These are phyloP conservation scores for Drosophila paracracens DNA, from an alignment of 2,888 invertebrate species.

Conservation along the genomic window DNA sequence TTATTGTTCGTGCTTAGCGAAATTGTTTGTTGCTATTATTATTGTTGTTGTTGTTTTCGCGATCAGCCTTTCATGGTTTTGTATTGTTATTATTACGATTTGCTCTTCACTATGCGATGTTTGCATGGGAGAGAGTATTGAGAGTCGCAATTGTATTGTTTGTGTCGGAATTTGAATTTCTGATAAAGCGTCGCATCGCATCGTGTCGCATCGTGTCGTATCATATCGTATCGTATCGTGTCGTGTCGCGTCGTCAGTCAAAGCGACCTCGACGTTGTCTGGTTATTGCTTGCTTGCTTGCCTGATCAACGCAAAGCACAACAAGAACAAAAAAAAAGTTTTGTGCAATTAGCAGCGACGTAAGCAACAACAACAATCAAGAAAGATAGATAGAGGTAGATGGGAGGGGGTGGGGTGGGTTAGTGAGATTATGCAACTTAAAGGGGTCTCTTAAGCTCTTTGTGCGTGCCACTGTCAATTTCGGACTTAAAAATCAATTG, in stretches of 20 bases:
- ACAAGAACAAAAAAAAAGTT: conserved; percentile 29
- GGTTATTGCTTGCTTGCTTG: conserved; percentile 17
- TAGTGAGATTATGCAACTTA: conserved; percentile 50
- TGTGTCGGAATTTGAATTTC: conserved; percentile 26
- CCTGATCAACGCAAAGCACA: conserved; percentile 12
- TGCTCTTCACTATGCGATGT: conserved; percentile 5
- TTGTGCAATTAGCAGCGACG: conserved; percentile 43
- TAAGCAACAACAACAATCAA: conserved; percentile 11
- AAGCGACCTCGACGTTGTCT: conserved; percentile 70
- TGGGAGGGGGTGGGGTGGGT: not conserved
- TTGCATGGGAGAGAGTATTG: conserved; percentile 10
- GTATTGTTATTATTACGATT: conserved; percentile 30
- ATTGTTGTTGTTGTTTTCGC: conserved; percentile 27
- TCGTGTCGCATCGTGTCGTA: not conserved
- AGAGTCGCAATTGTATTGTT: conserved; percentile 32
- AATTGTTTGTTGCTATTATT: conserved; percentile 31
- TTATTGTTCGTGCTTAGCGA: conserved; percentile 33
- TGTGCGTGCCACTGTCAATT: conserved; percentile 54
- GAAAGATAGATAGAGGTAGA: not conserved
- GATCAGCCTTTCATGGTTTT: conserved; percentile 48
- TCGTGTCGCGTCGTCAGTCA: conserved; percentile 33
- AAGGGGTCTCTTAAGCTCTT: conserved; percentile 45
- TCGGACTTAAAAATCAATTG: conserved; percentile 77
- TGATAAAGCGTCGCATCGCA: conserved; percentile 39
- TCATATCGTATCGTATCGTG: conserved; percentile 24